Percentiles rank a stretch among this genome's conserved stretches.
phyloP scores from a whole-genome alignment of 1,140 invertebrate genomes.

The Drosophila kikkawai region DNA sequence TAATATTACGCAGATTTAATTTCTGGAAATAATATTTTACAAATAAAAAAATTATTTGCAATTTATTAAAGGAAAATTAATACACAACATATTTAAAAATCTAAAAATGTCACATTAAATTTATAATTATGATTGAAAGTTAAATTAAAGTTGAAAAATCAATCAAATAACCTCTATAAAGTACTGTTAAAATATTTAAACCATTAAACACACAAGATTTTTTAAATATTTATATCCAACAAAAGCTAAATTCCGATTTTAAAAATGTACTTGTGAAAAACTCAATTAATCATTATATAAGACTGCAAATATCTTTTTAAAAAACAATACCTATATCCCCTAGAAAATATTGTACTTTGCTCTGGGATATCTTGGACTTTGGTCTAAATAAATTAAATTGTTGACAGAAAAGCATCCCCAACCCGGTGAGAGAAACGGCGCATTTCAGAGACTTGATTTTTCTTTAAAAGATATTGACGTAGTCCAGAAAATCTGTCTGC shows the following conservation, averaged over 20 bases:
- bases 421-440: conserved; percentile 34
- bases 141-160: not conserved
- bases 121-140: not conserved
- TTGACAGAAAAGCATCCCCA: conserved; percentile 50
- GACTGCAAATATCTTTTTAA: not conserved
- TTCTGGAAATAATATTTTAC: too few species aligned
- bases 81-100: not conserved
- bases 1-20: not conserved
- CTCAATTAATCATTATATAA: conserved; percentile 4
- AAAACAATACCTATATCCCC: not conserved
- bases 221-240: not conserved
- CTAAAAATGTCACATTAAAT: not conserved
- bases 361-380: conserved; percentile 61
- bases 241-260: too few species aligned
- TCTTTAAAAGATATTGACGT: conserved; percentile 45
- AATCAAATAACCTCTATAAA: not conserved
- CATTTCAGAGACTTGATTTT: conserved; percentile 29
- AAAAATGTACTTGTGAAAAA: not conserved
- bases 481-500: conserved; percentile 26
- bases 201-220: too few species aligned
- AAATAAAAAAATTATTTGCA: too few species aligned
- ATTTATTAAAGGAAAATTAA: not conserved
- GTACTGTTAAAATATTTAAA: not conserved
- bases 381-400: conserved; percentile 61
- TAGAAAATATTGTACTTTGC: conserved; percentile 43